Evolutionary conservation across 2,113 vertebrate genomes (phyloP).

Genomic region (Garra rufa): DNA sequence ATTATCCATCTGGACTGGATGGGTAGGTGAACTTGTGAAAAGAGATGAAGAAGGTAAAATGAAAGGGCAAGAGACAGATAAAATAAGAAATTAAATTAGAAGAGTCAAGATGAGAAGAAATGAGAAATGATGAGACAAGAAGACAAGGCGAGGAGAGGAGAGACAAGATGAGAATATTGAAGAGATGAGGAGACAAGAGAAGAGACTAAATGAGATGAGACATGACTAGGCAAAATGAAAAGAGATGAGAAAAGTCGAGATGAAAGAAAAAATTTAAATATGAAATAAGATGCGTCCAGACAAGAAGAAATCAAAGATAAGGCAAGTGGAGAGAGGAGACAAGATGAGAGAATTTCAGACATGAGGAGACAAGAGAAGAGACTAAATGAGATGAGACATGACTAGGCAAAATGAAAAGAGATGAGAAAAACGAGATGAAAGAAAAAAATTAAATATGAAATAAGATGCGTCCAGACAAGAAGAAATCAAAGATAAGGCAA

Average conservation of each 20-base stretch:
- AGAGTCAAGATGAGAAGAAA: neutral
- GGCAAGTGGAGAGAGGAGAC: neutral
- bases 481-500: neutral
- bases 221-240: neutral
- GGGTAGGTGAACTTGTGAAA: no score
- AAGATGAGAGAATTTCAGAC: neutral
- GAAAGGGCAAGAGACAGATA: no score
- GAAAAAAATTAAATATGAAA: neutral
- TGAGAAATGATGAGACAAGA: neutral
- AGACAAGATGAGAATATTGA: neutral
- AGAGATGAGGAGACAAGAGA: neutral
- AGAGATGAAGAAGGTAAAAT: no score
- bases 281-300: neutral
- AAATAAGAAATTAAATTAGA: no score
- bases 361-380: neutral
- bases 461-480: neutral
- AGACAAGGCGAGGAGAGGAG: neutral
- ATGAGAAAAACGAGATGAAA: neutral
- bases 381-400: neutral
- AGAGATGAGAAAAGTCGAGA: neutral
- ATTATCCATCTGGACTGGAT: no score
- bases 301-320: neutral
- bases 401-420: neutral
- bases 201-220: neutral
- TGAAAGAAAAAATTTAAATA: neutral